Conservation (phyloP, 2,888 invertebrate genomes). For the Portevinia maculata region DNA sequence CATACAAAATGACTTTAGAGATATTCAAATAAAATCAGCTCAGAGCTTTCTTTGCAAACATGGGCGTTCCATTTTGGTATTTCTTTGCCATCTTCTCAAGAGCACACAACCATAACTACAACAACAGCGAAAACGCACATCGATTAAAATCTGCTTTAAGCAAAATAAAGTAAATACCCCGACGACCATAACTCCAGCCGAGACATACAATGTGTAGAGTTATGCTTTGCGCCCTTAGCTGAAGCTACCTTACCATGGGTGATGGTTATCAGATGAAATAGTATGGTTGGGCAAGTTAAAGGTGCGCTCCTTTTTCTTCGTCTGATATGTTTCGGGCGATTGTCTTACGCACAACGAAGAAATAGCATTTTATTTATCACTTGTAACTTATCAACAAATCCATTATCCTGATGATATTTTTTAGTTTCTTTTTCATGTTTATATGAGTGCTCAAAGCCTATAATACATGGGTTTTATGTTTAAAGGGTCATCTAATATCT, state of each 20-base stretch:
- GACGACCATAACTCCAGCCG: constrained; percentile 7
- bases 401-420: constrained; percentile 42
- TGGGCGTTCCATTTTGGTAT: constrained; percentile 49
- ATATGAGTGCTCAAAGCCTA: not conserved
- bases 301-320: constrained; percentile 30
- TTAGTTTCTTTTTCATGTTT: not conserved
- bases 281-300: constrained; percentile 49
- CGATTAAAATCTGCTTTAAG: constrained; percentile 52
- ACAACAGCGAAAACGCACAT: constrained; percentile 12
- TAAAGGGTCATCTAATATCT: constrained; percentile 54
- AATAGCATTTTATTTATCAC: constrained; percentile 54
- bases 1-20: constrained; percentile 1
- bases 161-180: constrained; percentile 40
- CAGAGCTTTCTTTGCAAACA: constrained; percentile 61
- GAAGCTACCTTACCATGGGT: constrained; percentile 45
- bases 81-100: constrained; percentile 5
- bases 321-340: not conserved
- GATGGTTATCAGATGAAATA: constrained; percentile 49
- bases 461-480: constrained; percentile 21
- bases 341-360: constrained; percentile 48
- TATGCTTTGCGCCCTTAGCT: constrained; percentile 52
- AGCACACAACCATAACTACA: not conserved
- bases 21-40: constrained; percentile 49
- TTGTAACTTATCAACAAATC: constrained; percentile 57
- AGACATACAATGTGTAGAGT: constrained; percentile 26